Base-by-base conservation (phyloP, 2,797 vertebrate species). In the Crax fasciolata region DNA sequence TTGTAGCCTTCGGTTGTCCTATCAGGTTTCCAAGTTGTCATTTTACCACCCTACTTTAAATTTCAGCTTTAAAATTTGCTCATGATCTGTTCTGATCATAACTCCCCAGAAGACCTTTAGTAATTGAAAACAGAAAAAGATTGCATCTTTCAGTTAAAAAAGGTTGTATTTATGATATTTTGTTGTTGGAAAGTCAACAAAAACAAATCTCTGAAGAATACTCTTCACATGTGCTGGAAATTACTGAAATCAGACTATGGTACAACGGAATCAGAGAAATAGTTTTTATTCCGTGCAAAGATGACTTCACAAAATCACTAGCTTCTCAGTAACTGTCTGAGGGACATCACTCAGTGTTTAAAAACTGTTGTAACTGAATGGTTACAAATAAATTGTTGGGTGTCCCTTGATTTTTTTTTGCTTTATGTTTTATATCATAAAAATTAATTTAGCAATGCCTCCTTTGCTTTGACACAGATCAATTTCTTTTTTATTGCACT, bases 391-490 rank as follows among this genome's bases (percentile, higher is more conserved):
- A 87, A n/a, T 16, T 71, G 23, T 84, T 85, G n/a, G 41, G 5
- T 72, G 49, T 46, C 51, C 46, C 63, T 84, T 88, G 32, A 51
- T 57, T 54, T 24, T 21, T 78, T 16, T 70, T 57, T 77, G 66
- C 54, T 9, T 20, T 5, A 35, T 25, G 44, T 14, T 82, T 90
- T 55, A 21, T 27, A 79, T 44, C 48, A 41, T 74, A 87, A 82
- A 92, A 93, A 59, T 87, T 84, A 84, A 82, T 90, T 90, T 89
- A 95, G n/a, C 32, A 74, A n/a, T 52, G 38, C 46, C 46, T 90
- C 43, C 52, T 78, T 58, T 89, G 68, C 51, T 89, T 85, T 63
- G 59, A 59, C 57, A 87, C 32, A 75, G 66, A 84, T 88, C 39
- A 65, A 13, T 49, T 76, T 35, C 9, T 52, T 43, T 51, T 85